phyloP scores from a whole-genome alignment of 2,797 vertebrate species.

The Periparus ater region DNA sequence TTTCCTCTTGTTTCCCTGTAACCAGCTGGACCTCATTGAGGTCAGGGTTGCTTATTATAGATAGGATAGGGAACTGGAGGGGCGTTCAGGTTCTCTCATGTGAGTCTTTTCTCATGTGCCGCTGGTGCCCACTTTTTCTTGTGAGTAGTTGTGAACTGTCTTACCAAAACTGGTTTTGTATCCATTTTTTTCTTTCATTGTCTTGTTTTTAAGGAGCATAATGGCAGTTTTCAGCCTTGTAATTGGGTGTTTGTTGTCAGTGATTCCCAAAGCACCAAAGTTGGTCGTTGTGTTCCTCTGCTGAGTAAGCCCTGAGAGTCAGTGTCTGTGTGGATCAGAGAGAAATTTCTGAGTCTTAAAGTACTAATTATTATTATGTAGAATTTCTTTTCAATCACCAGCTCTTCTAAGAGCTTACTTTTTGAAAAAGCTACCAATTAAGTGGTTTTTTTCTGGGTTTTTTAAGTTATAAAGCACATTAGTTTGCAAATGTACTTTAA shows the following conservation, averaged over 20 bases:
- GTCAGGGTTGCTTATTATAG: background rate
- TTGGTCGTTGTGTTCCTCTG: background rate
- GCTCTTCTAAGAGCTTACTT: background rate
- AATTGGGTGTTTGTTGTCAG: background rate
- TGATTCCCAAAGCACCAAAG: background rate
- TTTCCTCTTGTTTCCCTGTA: constrained; percentile 50
- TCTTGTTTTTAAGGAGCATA: background rate
- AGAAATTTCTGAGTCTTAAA: background rate
- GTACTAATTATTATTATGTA: background rate
- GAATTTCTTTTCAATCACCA: background rate
- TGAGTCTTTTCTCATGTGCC: constrained; percentile 25
- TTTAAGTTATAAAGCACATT: background rate
- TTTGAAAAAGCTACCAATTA: background rate
- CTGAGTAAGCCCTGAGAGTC: background rate
- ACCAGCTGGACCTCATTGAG: background rate
- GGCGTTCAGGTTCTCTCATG: constrained; percentile 19
- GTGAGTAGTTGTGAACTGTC: background rate
- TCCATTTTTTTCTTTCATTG: background rate
- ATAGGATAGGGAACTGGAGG: constrained; percentile 53
- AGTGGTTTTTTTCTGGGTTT: background rate
- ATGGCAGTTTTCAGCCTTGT: background rate
- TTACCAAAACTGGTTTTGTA: background rate
- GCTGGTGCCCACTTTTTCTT: constrained; percentile 26
- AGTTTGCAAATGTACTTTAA: background rate
- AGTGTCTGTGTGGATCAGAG: background rate